phyloP scores from a whole-genome alignment of 2,113 vertebrate species.

The Tragelaphus strepsiceros region DNA sequence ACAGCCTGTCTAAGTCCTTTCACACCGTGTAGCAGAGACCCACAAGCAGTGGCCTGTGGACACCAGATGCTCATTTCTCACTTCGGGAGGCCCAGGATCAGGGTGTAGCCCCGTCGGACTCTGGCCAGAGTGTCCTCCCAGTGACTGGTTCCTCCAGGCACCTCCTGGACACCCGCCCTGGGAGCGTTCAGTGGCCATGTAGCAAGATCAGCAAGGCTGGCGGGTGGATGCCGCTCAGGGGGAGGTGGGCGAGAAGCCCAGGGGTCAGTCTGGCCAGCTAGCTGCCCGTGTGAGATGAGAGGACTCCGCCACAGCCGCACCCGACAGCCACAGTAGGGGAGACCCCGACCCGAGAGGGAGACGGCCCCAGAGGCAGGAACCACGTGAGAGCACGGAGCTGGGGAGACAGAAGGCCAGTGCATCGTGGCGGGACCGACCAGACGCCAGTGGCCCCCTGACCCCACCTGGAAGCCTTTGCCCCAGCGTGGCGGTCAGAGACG shows the following conservation, averaged over 20 bases:
- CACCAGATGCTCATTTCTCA: neutral
- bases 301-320: neutral
- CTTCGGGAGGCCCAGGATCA: neutral
- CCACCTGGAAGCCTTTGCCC: neutral
- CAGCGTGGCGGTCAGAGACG: neutral
- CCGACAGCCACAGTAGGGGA: neutral
- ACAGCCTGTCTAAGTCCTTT: neutral
- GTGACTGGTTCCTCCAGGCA: neutral
- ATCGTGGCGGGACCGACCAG: rapidly evolving
- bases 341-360: neutral
- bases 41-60: neutral
- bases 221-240: rapidly evolving
- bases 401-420: neutral
- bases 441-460: neutral
- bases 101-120: neutral
- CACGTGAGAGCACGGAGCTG: neutral
- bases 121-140: neutral
- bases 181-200: neutral
- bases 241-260: neutral
- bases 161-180: neutral
- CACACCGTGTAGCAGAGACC: neutral
- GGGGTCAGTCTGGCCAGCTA: neutral
- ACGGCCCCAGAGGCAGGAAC: neutral
- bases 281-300: neutral
- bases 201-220: neutral